Base-by-base conservation (phyloP, 2,797 vertebrate species). In the Somateria mollissima region DNA sequence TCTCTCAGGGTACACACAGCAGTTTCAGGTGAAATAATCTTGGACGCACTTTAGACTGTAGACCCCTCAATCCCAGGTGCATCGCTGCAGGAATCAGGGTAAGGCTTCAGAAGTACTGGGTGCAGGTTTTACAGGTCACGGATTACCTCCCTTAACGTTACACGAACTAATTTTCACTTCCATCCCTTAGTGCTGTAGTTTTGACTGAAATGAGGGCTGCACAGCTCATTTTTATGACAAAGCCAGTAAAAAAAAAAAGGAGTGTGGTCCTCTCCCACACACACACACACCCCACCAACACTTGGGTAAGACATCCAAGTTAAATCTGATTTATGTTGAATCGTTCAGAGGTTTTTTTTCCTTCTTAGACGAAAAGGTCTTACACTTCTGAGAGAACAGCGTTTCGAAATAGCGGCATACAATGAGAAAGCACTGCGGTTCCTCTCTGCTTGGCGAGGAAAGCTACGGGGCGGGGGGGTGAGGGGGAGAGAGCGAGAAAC, bases 281-380 rank as follows among this genome's bases (percentile, higher is more conserved):
- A 60, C 25, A 24, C 24, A 60, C 25, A 24, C 24, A 24, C 45
- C 62, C 61, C 3, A 0, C 64, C 64, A 73, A 43, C 47, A 87
- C 25, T 58, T 97, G 70, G 72, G 70, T 74, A 96, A 93, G 47
- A 34, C 73, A 80, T 10, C 61, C 32, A 65, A 94, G 67, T 92
- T 94, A 94, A 85, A 92, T 73, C 72, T 43, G 73, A 95, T 89
- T 90, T 96, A 90, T 94, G 86, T 61, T 45, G 11, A 97, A 95
- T 78, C 11, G 13, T 66, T 84, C 75, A 67, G 53, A 84, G 6
- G 7, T 83, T 87, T 43, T 43, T 43, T 61, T 64, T 34, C 27
- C 32, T 81, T 76, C 89, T 77, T 47, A 90, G 91, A 94, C n/a
- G 37, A 87, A 27, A 51, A 72, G 74, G 54, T 86, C 45, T 66